phyloP scores from a whole-genome alignment of 2,113 vertebrate species.

The Perccottus glenii region DNA sequence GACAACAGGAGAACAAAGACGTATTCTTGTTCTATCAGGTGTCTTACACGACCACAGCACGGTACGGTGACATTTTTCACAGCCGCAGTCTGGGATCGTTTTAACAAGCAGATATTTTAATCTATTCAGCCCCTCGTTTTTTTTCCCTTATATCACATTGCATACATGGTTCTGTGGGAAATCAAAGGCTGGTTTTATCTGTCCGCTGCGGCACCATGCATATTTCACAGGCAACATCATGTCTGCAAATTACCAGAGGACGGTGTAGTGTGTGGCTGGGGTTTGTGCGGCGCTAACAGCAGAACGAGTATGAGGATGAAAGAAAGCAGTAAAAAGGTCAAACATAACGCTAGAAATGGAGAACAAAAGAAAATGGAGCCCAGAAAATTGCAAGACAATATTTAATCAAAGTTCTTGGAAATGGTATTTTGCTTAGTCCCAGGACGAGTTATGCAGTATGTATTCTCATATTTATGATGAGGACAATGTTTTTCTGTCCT shows the following conservation, averaged over 20 bases:
- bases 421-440: conserved; percentile 11
- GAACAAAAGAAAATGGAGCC: conserved; percentile 19
- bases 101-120: conserved; percentile 35
- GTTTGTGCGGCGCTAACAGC: conserved; percentile 6
- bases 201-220: background rate
- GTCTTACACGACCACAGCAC: conserved; percentile 5
- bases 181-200: background rate
- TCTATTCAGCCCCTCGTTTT: background rate
- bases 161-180: background rate
- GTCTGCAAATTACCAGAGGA: conserved; percentile 7
- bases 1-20: conserved; percentile 15
- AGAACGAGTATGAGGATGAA: conserved; percentile 15
- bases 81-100: conserved; percentile 24
- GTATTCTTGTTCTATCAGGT: conserved; percentile 15
- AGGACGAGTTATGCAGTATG: no score
- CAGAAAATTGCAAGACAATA: conserved; percentile 5
- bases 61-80: conserved; percentile 28
- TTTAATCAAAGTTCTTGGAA: conserved; percentile 45
- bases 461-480: no score
- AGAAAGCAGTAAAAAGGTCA: conserved; percentile 22
- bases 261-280: conserved; percentile 7
- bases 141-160: background rate
- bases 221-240: conserved; percentile 15
- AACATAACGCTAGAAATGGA: background rate
- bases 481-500: no score